Evolutionary conservation across 2,888 invertebrate species (phyloP), one percentile per base, ranked within the genome.

Genomic region (Synergus japonicus): DNA sequence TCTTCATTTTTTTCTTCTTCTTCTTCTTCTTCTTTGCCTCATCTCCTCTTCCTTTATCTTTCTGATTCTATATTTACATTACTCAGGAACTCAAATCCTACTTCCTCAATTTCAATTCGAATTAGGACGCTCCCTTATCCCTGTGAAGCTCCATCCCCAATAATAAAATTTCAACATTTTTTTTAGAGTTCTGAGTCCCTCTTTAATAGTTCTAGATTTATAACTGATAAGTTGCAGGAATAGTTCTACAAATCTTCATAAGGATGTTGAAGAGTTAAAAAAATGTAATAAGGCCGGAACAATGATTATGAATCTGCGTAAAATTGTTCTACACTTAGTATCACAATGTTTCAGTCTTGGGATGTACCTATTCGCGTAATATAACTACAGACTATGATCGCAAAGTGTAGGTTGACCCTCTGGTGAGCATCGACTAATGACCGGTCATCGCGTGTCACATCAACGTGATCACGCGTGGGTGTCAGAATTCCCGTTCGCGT

Each of bases 381-480:
- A 8, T n/a, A n/a, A 60, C 22, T 22, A 22, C 60, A 60, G 18
- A 22, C 60, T 60, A 73, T 18, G 49, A 73, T 46, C 29, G 46
- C 67, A 46, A 69, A 69, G 69, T 69, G 49, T 54, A 73, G 73
- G 54, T 73, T 54, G 54, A 54, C 49, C 73, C 73, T 73, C n/a
- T 73, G 73, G 78, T 77, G 81, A 82, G 82, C 86, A 82, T 85
- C 81, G 81, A 86, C 85, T 88, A 89, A 89, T 88, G 87, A 88
- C 84, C 86, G 86, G 86, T 86, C 86, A 86, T 87, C 87, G 85
- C 85, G 86, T 86, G 87, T 88, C 87, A 84, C 86, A 85, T 84
- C 84, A 79, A 60, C 64, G 73, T 76, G 76, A 54, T 58, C 73
- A 65, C 77, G 64, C 60, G 64, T 77, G 81, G 78, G 73, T 54